phyloP scores from a whole-genome alignment of 2,797 vertebrate species.

The Atherinosoma microstoma region DNA sequence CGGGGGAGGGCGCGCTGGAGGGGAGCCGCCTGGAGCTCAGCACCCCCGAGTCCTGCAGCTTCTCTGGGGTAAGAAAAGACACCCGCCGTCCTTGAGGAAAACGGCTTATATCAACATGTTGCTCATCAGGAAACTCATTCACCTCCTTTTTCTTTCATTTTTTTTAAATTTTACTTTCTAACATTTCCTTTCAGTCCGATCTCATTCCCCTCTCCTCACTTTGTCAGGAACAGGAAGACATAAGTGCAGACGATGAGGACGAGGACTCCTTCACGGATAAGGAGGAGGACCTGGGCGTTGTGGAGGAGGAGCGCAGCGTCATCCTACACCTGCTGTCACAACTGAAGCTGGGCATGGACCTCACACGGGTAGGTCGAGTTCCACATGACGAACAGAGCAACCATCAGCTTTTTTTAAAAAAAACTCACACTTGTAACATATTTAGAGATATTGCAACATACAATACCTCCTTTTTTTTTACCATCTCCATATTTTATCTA shows the following conservation, averaged over 20 bases:
- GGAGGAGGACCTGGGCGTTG: slow-evolving; percentile 93
- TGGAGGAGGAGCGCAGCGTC: slow-evolving; percentile 97
- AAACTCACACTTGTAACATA: not conserved
- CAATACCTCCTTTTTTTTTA: not conserved
- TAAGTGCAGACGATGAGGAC: slow-evolving; percentile 90
- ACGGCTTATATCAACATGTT: not conserved
- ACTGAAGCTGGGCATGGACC: slow-evolving; percentile 99
- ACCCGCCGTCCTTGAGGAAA: not conserved
- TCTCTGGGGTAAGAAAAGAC: slow-evolving; percentile 87
- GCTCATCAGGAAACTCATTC: not conserved
- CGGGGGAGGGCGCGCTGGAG: slow-evolving; percentile 83
- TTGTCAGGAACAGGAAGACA: slow-evolving; percentile 91
- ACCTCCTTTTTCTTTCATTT: not conserved
- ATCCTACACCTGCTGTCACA: slow-evolving; percentile 98
- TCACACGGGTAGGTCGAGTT: slow-evolving; percentile 90
- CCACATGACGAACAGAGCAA: slow-evolving; percentile 15
- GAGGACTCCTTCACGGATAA: slow-evolving; percentile 88
- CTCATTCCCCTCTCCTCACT: not conserved
- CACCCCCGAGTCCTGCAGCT: slow-evolving; percentile 84
- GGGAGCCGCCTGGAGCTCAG: slow-evolving; percentile 84
- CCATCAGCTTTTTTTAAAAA: not conserved
- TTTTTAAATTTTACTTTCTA: not conserved
- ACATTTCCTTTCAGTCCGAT: not conserved
- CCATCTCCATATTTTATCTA: no score
- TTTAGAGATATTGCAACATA: not conserved